These are phyloP conservation scores for Ethmia dodecea DNA, from an alignment of 2,888 invertebrate species.

Conservation along the genomic window DNA sequence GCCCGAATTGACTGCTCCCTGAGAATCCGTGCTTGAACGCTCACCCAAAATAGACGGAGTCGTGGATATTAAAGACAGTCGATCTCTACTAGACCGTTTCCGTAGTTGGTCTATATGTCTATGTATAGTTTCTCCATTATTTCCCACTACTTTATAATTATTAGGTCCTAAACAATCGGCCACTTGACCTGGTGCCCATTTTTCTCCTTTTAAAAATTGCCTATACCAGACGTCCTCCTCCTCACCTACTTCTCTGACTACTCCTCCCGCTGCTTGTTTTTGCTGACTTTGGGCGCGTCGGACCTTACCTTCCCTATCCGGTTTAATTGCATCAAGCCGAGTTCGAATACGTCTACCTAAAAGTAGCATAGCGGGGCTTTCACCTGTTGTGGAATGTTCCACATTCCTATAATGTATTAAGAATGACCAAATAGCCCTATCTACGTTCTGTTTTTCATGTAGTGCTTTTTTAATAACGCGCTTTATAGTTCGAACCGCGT, in stretches of 20 bases:
- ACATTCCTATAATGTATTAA: constrained; percentile 9
- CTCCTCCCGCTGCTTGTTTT: background rate
- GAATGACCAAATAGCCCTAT: constrained; percentile 6
- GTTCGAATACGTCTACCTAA: too few species aligned
- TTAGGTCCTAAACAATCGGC: constrained; percentile 1
- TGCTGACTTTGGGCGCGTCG: constrained; percentile 3
- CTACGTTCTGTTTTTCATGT: background rate
- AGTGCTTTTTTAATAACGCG: too few species aligned
- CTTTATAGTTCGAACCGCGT: constrained; percentile 5
- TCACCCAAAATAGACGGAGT: too few species aligned
- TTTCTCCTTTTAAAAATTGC: constrained; percentile 8
- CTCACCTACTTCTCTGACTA: background rate
- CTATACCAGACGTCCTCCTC: constrained; percentile 9
- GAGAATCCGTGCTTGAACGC: too few species aligned
- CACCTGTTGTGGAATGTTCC: constrained; percentile 9
- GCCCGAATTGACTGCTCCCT: too few species aligned
- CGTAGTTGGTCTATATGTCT: constrained; percentile 9
- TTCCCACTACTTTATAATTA: constrained; percentile 3
- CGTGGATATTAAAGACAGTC: too few species aligned
- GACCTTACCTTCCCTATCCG: constrained; percentile 8
- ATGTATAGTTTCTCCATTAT: constrained; percentile 3
- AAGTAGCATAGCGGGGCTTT: too few species aligned
- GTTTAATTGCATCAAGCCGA: constrained; percentile 10
- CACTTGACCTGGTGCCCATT: constrained; percentile 8
- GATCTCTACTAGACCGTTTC: background rate